These are phyloP conservation scores for Idaea dimidiata DNA, from an alignment of 2,888 invertebrate species.

Conservation along the genomic window DNA sequence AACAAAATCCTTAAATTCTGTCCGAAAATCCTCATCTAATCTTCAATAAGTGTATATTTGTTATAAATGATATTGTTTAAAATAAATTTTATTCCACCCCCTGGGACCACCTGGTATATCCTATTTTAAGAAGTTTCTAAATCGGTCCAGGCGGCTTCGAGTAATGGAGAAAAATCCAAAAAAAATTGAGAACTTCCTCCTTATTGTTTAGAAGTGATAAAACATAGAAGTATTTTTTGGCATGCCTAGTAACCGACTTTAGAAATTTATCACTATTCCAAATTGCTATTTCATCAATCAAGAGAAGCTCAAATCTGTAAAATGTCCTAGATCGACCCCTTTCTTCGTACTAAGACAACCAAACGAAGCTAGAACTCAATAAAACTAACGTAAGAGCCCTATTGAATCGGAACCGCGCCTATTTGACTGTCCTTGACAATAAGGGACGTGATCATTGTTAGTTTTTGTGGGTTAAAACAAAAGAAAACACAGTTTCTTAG, in stretches of 20 bases:
- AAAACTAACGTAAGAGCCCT: slow-evolving; percentile 39
- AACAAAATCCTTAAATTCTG: no score
- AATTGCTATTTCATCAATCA: neutral
- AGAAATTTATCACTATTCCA: neutral
- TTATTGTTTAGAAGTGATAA: no score
- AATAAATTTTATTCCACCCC: no score
- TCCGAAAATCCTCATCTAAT: no score
- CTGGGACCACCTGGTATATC: no score
- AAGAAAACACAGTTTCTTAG: slow-evolving; percentile 13
- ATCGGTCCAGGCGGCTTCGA: no score
- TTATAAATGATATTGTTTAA: no score
- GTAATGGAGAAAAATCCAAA: no score
- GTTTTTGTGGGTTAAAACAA: slow-evolving; percentile 28
- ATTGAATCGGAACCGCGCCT: slow-evolving; percentile 48
- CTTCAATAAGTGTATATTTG: no score
- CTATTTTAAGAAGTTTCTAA: no score
- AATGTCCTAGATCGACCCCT: neutral
- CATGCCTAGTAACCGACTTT: neutral
- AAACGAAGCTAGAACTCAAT: slow-evolving; percentile 22
- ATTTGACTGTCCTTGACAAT: slow-evolving; percentile 46
- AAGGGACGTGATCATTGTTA: slow-evolving; percentile 43
- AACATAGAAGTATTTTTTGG: neutral
- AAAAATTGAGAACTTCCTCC: no score
- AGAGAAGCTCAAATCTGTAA: neutral
- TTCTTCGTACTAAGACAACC: slow-evolving; percentile 5